Base-by-base conservation (phyloP, 2,888 invertebrate genomes). In the Cephus spinipes region DNA sequence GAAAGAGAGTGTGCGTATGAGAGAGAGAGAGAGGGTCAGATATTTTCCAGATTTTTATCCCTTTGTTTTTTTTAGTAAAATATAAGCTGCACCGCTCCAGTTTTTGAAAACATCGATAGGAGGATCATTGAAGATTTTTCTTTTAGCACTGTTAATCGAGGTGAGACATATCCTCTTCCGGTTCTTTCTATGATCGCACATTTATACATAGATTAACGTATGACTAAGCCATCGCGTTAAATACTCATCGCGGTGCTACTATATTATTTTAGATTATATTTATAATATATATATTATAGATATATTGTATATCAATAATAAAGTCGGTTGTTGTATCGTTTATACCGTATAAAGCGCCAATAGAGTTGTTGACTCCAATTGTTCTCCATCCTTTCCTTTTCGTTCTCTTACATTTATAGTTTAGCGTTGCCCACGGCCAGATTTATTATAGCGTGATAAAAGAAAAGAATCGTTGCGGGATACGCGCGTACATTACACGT, bases 11-110 rank as follows among this genome's bases (percentile, higher is more conserved):
- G 55, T 55, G 55, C 55, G 23, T 23, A 55, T 23, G 55, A 55
- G 23, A 55, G 11, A 34, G 23, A 40, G 40, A 55, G 55, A 55
- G 55, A 55, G 23, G 15, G 55, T 55, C 55, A 55, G 55, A 55
- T 55, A 23, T 6, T 55, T 55, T 55, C 55, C 55, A 55, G 55
- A 55, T 55, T 55, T 55, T 55, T 23, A 15, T 23, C 55, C 23
- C 55, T 6, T 55, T 74, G n/a, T 77, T 15, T 79, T n/a, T n/a
- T 71, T 40, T 79, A 75, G 81, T 77, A 81, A 83, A 86, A 82
- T 83, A 83, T 81, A 81, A 81, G 71, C 75, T 79, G 77, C 71
- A 69, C 76, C 78, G 71, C 55, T 79, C 35, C 12, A 55, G 36
- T 73, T 34, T 9, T 68, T 73, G 23, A 55, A 55, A 23, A 23